Base-by-base conservation (phyloP, 2,888 invertebrate genomes). In the Romanomermis culicivorax region DNA sequence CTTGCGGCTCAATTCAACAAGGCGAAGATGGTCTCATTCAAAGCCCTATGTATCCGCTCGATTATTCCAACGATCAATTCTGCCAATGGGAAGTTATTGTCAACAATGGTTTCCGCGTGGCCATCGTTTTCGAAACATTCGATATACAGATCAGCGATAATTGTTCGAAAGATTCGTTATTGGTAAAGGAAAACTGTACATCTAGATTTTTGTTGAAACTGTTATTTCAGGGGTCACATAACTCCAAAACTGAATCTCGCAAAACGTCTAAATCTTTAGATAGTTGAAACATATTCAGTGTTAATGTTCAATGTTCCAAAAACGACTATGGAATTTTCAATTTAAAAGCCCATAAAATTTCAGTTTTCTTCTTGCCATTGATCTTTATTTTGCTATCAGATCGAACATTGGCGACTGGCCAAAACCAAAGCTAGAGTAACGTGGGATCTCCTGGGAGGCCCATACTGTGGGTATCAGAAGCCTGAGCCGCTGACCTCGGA, bases 21-120 rank as follows among this genome's bases (percentile, higher is more conserved):
- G 50, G 50, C 23, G 27, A 29, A 14, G 7, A 27, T 27, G 50
- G 50, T 11, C 4, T 23, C 7, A 49, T 49, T 4, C 7, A 7
- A 11, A 27, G 27, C 27, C 50, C 26, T 3, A 27, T 11, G 3
- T 49, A 27, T 29, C 50, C 50, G 11, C 4, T 7, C 11, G 14
- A 49, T 27, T 49, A 49, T 49, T 29, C 50, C 27, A 25, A 25
- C 7, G 7, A 29, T 27, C 26, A 49, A 11, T 29, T 49, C 11
- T 49, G 50, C 50, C 27, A 49, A 29, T 49, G 50, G 50, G 50
- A 49, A 20, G 29, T 49, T 3, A 29, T 27, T 14, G 29, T 29
- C 29, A 14, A 7, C 11, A 27, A 7, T 49, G 50, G 50, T 14
- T 49, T 27, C 29, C 50, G 27, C 20, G 29, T 49, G 7, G 11